Base-by-base conservation (phyloP, 2,888 invertebrate genomes). In the Himalopsyche anomala region DNA sequence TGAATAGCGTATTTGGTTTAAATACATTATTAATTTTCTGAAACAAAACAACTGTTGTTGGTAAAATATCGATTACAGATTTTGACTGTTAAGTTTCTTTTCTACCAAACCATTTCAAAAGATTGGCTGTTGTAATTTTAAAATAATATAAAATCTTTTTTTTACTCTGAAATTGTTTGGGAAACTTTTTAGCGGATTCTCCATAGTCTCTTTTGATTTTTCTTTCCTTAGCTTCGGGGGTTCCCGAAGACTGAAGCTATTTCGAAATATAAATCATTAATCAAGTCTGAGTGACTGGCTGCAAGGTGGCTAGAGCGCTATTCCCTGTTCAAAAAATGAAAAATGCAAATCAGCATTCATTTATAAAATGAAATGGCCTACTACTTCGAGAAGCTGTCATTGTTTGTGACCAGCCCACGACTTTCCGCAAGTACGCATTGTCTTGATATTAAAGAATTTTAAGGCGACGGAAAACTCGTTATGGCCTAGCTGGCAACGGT, bases 321-420 rank as follows among this genome's bases (percentile, higher is more conserved):
- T 85, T 85, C 83, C 83, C 62, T 80, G 85, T 83, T 83, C 83
- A 36, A 87, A 87, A 84, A 86, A 85, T 86, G 86, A 87, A 87
- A 87, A 87, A 87, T 87, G 87, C 87, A 87, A 87, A 87, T 87
- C 87, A 87, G 86, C 87, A 45, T 83, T 86, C 86, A 85, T 86
- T 87, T 84, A 86, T 85, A 84, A 82, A 87, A 85, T 79, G 87
- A 82, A 84, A 81, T 69, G 83, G 55, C 81, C 69, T 51, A 54
- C 83, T 62, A 28, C 62, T 62, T 62, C 79, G 45, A 84, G 82
- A 79, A 79, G 86, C 85, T 83, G 82, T 85, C 82, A 82, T 87
- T 87, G 87, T 83, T 83, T 69, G 56, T 74, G 85, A 51, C 19
- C n/a, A 54, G 69, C 42, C 51, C 69, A 55, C 15, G 55, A 69